phyloP scores from a whole-genome alignment of 2,888 invertebrate species.

The Gandaritis pyraliata region DNA sequence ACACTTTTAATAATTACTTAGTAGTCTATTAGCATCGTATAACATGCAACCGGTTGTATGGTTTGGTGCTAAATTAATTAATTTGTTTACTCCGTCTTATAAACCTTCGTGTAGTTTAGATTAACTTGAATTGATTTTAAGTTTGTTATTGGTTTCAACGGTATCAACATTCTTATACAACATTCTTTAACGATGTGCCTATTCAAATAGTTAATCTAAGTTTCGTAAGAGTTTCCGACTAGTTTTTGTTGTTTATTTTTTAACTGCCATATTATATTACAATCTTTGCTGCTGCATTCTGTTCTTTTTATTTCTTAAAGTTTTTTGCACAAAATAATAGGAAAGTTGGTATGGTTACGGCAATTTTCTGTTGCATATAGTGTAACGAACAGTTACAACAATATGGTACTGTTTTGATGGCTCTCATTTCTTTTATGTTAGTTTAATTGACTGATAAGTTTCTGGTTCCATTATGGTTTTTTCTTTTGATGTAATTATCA shows the following conservation, averaged over 20 bases:
- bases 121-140: neutral
- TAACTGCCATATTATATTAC: too few species aligned
- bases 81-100: conserved; percentile 20
- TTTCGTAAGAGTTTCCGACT: too few species aligned
- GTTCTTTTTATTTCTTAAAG: neutral
- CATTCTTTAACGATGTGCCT: too few species aligned
- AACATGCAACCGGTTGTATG: conserved; percentile 37
- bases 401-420: conserved; percentile 49
- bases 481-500: conserved; percentile 5
- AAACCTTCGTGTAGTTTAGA: neutral
- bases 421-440: conserved; percentile 41
- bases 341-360: conserved; percentile 47
- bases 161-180: too few species aligned
- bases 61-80: conserved; percentile 33
- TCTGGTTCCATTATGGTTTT: conserved; percentile 26
- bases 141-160: neutral
- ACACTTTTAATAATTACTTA: conserved; percentile 51
- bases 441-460: conserved; percentile 47
- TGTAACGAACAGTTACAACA: conserved; percentile 55
- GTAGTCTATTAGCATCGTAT: conserved; percentile 45
- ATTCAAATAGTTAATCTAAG: too few species aligned
- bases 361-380: conserved; percentile 52
- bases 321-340: conserved; percentile 40
- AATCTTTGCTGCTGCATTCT: neutral
- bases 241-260: too few species aligned